Evolutionary conservation across 2,888 invertebrate species (phyloP).

Genomic region (Drosophila austrosaltans): DNA sequence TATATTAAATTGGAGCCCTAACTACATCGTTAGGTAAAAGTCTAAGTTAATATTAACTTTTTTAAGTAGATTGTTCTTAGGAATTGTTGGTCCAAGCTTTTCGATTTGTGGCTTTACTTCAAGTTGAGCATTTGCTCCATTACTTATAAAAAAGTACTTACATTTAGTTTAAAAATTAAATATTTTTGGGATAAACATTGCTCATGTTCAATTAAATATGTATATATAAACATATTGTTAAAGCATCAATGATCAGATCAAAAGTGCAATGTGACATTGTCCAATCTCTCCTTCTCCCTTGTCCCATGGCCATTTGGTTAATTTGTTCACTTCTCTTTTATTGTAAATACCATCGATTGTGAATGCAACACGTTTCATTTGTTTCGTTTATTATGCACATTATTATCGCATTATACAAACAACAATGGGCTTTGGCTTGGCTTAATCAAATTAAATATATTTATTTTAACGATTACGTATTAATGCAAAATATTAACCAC

Average conservation of each 20-base stretch:
- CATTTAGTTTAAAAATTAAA: no score
- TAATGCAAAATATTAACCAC: constrained; percentile 59
- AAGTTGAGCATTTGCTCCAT: no score
- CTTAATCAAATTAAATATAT: constrained; percentile 54
- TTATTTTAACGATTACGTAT: constrained; percentile 49
- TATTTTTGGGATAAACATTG: no score
- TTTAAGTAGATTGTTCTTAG: no score
- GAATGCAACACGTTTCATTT: constrained; percentile 39
- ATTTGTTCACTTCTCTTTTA: constrained; percentile 4
- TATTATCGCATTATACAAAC: constrained; percentile 62
- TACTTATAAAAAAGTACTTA: no score
- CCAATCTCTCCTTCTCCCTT: not conserved
- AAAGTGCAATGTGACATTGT: not conserved
- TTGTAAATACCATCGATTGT: constrained; percentile 29
- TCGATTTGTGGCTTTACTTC: no score
- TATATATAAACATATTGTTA: not conserved
- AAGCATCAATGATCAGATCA: not conserved
- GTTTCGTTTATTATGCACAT: constrained; percentile 55
- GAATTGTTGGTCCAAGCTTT: no score
- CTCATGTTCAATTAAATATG: not conserved
- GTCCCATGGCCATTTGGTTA: not conserved
- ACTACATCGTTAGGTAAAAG: no score
- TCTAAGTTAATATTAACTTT: no score
- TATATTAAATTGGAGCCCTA: no score
- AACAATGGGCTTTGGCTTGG: constrained; percentile 22